Evolutionary conservation across 2,888 invertebrate genomes (phyloP), one percentile per base, ranked within the genome.

Genomic region (Ormyrus nitidulus): DNA sequence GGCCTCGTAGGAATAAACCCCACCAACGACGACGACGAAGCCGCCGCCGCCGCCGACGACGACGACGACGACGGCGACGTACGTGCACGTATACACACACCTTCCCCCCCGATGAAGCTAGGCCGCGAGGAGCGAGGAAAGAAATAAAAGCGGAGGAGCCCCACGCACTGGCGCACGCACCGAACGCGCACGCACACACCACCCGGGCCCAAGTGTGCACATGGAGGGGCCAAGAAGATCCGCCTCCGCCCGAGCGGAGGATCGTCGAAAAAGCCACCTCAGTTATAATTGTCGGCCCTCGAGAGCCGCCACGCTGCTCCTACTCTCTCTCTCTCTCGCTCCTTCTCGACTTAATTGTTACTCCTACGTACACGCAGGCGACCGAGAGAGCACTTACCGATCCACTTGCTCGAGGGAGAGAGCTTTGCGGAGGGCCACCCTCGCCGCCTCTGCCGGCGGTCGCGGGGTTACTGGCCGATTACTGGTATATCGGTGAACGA

Each of bases 201-300:
- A 9, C n/a, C 0, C 69, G 58, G 56, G 68, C 51, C 59, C 2
- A 51, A 59, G 56, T 9, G 49, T 65, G 62, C 77, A 72, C 77
- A 72, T 46, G 48, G 34, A 61, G 11, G 65, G 34, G n/a, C 59
- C 13, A 75, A 68, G 70, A 68, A 85, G 89, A 87, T 87, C 89
- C 90, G 89, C 90, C 90, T 89, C 87, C 89, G 85, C 86, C 84
- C 83, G 79, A 83, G 84, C 81, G 82, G 83, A 83, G 84, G 83
- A 83, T 86, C 85, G 83, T 85, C 89, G 87, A 90, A 90, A 90
- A 90, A 88, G 89, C 59, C 73, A 74, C 68, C 89, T 90, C 90
- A 90, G 90, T 90, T 90, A 90, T 90, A 90, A 90, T 90, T 90
- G 90, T 90, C 89, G 86, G 89, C 86, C 87, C 80, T 77, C 66